Percentiles rank a stretch among this genome's conserved stretches.
phyloP scores from a whole-genome alignment of 2,113 vertebrate genomes.

The Pelodiscus sinensis region DNA sequence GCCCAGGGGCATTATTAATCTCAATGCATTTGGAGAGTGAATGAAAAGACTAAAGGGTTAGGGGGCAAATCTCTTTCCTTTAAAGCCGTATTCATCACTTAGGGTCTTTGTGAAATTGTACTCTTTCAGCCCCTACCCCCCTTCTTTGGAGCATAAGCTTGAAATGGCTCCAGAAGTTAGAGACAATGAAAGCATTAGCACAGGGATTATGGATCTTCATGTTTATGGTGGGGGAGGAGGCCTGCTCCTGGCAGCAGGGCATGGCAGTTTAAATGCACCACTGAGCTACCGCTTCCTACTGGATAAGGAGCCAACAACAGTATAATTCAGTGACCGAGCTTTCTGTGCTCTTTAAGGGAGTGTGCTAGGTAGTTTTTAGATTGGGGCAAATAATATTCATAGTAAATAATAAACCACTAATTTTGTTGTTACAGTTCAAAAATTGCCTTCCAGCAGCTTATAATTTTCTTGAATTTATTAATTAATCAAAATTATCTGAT shows the following conservation, averaged over 20 bases:
- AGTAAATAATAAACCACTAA: background rate
- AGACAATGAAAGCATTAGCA: constrained; percentile 66
- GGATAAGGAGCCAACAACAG: background rate
- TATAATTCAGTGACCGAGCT: background rate
- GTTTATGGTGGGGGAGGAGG: constrained; percentile 24
- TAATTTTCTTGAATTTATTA: background rate
- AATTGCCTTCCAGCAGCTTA: background rate
- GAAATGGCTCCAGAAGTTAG: constrained; percentile 67
- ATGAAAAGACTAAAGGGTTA: constrained; percentile 70
- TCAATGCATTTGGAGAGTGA: constrained; percentile 74
- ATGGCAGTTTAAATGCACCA: background rate
- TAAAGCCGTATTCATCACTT: constrained; percentile 76
- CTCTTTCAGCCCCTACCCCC: constrained; percentile 39
- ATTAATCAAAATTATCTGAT: background rate
- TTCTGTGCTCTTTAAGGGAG: background rate
- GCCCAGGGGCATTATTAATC: constrained; percentile 78
- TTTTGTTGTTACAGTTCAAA: background rate
- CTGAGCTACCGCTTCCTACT: background rate
- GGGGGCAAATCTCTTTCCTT: constrained; percentile 51
- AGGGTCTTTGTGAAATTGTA: constrained; percentile 75
- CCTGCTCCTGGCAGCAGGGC: background rate
- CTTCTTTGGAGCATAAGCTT: constrained; percentile 62
- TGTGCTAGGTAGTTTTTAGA: background rate
- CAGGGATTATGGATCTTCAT: constrained; percentile 61
- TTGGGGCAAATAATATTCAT: background rate